Percentiles rank a stretch among this genome's conserved stretches.
phyloP scores from a whole-genome alignment of 2,113 vertebrate species.

The Neomonachus schauinslandi region DNA sequence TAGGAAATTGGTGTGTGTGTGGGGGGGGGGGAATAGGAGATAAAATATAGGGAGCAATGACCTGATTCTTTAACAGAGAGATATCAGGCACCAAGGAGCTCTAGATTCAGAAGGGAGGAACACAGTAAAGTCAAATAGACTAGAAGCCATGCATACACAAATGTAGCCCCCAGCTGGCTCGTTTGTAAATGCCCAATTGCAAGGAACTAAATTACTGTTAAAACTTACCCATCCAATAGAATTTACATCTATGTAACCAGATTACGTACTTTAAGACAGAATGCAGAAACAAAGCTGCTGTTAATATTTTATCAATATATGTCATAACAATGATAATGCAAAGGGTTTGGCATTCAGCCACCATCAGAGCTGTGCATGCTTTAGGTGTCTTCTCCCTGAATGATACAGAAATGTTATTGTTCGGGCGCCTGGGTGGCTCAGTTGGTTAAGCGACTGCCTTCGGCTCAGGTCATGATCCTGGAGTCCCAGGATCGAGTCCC shows the following conservation, averaged over 20 bases:
- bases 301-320: neutral
- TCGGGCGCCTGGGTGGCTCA: neutral
- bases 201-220: neutral
- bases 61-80: neutral
- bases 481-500: too few relatives aligned
- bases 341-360: neutral
- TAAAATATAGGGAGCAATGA: neutral
- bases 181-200: neutral
- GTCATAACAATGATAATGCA: neutral
- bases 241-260: neutral
- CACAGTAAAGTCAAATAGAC: neutral
- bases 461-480: too few relatives aligned
- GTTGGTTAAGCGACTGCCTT: too few relatives aligned
- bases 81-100: neutral
- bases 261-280: neutral
- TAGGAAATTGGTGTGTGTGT: neutral
- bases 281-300: neutral
- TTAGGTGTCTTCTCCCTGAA: neutral
- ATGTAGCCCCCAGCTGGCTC: neutral
- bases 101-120: neutral
- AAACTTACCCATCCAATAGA: neutral
- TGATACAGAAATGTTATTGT: neutral
- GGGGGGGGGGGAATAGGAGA: neutral
- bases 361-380: fast-evolving
- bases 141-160: too few relatives aligned